Base-by-base conservation (phyloP, 2,113 vertebrate species). In the Pelecanoides urinatrix region DNA sequence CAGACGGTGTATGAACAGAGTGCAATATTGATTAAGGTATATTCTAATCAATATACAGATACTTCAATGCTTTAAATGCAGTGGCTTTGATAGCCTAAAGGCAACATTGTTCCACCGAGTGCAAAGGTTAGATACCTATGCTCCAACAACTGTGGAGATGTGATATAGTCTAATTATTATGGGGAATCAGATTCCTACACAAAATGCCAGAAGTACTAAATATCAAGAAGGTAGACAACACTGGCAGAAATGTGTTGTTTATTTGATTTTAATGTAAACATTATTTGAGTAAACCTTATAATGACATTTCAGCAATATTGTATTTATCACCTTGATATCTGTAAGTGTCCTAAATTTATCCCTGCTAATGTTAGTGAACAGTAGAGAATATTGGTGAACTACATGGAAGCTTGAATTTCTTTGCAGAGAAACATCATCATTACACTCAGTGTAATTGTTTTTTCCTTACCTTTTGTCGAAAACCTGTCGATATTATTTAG, bases 21-120 rank as follows among this genome's bases (percentile, higher is more conserved):
- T 88, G 66, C 25, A 90, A n/a, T 96, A 97, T 97, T 96, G 97
- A 98, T 97, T 96, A 97, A 96, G 56, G 78, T 68, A 68, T 96
- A 96, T 97, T 93, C 91, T 89, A 97, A 97, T 97, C 96, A 96
- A 97, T 96, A 94, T 55, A 25, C 86, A 88, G 88, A 91, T 75
- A 76, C 26, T 97, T 97, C 96, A 92, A 45, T 68, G 56, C 23
- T 97, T 97, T 96, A 87, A 61, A 90, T 62, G 59, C 75, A 95
- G 76, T 76, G 70, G 55, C 86, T 97, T 96, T 92, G 70, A 90
- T 8, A 65, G 75, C 38, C 92, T 96, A 96, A 77, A 86, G 50
- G 61, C 73, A 97, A 91, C 44, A 32, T 29, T 56, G 68, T 62
- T 92, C 70, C 74, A 74, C 91, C 89, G 79, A 95, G 53, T 77